These are phyloP conservation scores for Drosophila lowei DNA, from an alignment of 1,140 invertebrate species.

Conservation along the genomic window DNA sequence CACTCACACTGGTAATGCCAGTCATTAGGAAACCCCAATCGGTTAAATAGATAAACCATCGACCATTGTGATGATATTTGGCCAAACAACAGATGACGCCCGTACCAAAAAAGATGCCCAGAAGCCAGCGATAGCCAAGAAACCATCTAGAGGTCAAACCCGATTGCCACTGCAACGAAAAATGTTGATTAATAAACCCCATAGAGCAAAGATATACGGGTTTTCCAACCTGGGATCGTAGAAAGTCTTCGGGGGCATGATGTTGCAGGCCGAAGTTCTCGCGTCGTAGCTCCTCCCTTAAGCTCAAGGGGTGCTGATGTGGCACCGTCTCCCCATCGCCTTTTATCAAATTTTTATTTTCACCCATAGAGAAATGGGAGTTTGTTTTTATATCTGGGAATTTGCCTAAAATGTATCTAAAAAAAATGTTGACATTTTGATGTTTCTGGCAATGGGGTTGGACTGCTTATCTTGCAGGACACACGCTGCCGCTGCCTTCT, in stretches of 20 bases:
- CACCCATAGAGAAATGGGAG: too few species aligned
- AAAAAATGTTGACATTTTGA: constrained; percentile 4
- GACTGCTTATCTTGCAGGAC: constrained; percentile 42
- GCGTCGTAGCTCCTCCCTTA: constrained; percentile 28
- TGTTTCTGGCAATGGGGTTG: not conserved
- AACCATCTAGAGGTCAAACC: constrained; percentile 13
- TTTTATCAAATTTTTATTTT: too few species aligned
- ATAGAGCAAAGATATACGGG: too few species aligned
- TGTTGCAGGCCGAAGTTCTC: constrained; percentile 24
- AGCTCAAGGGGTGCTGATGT: constrained; percentile 18
- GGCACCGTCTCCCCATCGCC: not conserved
- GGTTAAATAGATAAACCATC: constrained; percentile 52
- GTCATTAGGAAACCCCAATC: constrained; percentile 58
- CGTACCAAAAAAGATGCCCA: constrained; percentile 37
- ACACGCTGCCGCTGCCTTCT: constrained; percentile 1
- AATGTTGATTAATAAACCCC: not conserved
- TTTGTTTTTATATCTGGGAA: too few species aligned
- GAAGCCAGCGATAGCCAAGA: constrained; percentile 50
- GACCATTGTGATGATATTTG: constrained; percentile 16
- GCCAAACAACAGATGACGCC: constrained; percentile 6
- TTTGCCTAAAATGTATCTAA: too few species aligned
- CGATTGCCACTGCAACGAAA: constrained; percentile 49
- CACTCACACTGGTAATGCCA: constrained; percentile 22
- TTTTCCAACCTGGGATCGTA: constrained; percentile 52
- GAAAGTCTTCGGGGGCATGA: constrained; percentile 31